A percentile compares a stretch with the other conserved stretches of the same genome.
phyloP scores from a whole-genome alignment of 2,113 vertebrate species.

The Micronisus gabar region DNA sequence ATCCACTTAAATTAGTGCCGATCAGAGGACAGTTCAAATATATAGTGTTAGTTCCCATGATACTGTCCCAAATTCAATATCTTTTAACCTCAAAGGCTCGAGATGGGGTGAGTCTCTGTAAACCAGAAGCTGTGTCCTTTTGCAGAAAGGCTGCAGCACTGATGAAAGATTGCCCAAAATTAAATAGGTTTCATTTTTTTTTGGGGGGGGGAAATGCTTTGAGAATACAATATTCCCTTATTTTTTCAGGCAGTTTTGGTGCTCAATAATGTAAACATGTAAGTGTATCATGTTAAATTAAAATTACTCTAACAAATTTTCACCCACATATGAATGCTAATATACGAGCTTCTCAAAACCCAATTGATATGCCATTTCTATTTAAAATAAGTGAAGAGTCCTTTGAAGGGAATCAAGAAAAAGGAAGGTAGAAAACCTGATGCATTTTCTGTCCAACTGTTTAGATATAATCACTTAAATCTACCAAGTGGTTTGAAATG shows the following conservation, averaged over 20 bases:
- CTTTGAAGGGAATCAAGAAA: not conserved
- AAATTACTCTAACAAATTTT: not conserved
- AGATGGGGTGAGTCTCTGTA: not conserved
- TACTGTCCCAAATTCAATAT: not conserved
- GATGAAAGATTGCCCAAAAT: not conserved
- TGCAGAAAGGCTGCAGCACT: not conserved
- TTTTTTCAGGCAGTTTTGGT: not conserved
- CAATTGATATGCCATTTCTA: not conserved
- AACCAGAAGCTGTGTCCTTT: not conserved
- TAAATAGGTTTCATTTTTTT: not conserved
- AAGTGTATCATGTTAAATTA: not conserved
- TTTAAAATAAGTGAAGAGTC: not conserved
- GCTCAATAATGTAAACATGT: not conserved
- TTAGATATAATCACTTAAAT: not conserved
- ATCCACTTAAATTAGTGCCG: not conserved
- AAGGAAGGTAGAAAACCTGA: not conserved
- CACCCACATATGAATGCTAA: not conserved
- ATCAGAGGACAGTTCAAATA: not conserved
- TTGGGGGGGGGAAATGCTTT: rapidly evolving
- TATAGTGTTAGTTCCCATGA: not conserved
- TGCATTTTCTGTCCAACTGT: not conserved
- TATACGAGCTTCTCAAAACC: not conserved
- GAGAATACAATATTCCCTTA: not conserved
- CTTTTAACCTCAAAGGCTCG: not conserved
- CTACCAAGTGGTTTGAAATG: not conserved